phyloP scores from a whole-genome alignment of 30 jellyfish, hydroid and myxozoan genomes.

The Sanderia malayensis region DNA sequence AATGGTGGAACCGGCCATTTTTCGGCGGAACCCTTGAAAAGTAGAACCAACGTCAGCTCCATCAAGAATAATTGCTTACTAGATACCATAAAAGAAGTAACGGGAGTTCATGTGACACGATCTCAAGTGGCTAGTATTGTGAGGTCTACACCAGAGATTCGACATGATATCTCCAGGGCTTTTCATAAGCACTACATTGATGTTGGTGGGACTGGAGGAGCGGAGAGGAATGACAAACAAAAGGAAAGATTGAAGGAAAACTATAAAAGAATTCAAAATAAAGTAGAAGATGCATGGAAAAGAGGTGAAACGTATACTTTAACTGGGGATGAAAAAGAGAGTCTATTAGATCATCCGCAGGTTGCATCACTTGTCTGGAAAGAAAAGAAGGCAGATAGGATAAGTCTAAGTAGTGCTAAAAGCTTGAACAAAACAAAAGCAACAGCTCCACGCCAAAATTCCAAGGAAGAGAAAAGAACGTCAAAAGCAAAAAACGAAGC shows the following conservation, averaged over 20 bases:
- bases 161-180: constrained; percentile 4
- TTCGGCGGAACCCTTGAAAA: constrained; percentile 2
- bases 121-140: constrained; percentile 3
- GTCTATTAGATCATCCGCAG: not conserved
- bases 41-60: not conserved
- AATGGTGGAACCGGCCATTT: constrained; percentile 14
- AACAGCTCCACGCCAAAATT: too few relatives aligned
- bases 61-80: constrained; percentile 21
- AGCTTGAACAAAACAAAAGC: too few relatives aligned
- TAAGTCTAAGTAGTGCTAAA: too few relatives aligned
- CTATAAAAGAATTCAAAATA: not conserved
- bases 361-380: too few relatives aligned
- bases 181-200: constrained; percentile 24
- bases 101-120: not conserved
- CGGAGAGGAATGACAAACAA: not conserved
- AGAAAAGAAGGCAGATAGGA: too few relatives aligned
- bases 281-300: not conserved
- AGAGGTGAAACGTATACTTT: too few relatives aligned
- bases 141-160: not conserved
- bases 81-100: not conserved
- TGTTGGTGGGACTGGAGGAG: constrained; percentile 31
- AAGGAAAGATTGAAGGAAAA: not conserved
- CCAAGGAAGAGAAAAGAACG: too few relatives aligned
- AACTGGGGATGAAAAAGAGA: not conserved
- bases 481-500: too few relatives aligned